Evolutionary conservation across 2,113 vertebrate species (phyloP).

Genomic region (Neofelis nebulosa): DNA sequence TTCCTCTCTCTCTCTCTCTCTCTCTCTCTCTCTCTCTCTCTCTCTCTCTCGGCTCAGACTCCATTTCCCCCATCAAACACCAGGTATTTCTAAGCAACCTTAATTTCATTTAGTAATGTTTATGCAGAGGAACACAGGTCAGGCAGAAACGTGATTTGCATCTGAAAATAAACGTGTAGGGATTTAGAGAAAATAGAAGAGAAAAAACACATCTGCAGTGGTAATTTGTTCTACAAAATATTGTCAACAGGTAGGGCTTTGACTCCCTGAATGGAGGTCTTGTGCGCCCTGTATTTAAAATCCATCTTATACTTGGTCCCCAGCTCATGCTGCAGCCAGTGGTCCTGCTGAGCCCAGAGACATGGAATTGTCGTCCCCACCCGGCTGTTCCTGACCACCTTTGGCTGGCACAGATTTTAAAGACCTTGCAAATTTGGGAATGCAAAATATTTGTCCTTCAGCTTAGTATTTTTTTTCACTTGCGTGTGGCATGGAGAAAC

Average conservation of each 20-base stretch:
- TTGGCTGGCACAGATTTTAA: not conserved
- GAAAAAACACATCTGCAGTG: not conserved
- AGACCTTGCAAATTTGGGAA: not conserved
- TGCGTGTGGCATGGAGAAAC: not conserved
- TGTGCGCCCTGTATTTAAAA: no score
- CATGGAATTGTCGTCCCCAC: not conserved
- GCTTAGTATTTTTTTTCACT: not conserved
- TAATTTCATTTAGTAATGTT: not conserved
- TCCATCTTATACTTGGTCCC: not conserved
- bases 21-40: constrained; percentile 28
- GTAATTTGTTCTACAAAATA: not conserved
- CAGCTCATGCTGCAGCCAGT: not conserved
- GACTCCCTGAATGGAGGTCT: not conserved
- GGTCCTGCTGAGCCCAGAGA: not conserved
- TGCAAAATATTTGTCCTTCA: not conserved
- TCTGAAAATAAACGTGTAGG: constrained; percentile 22
- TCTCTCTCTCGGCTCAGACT: not conserved
- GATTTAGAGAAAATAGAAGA: not conserved
- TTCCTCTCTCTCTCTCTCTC: constrained; percentile 9
- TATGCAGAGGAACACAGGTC: not conserved
- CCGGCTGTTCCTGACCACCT: not conserved
- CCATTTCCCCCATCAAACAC: not conserved
- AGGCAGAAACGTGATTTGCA: not conserved
- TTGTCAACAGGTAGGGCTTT: not conserved
- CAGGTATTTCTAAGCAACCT: not conserved